These are phyloP conservation scores for Acholoe squamosa DNA, from an alignment of 2,888 invertebrate species.

Conservation along the genomic window DNA sequence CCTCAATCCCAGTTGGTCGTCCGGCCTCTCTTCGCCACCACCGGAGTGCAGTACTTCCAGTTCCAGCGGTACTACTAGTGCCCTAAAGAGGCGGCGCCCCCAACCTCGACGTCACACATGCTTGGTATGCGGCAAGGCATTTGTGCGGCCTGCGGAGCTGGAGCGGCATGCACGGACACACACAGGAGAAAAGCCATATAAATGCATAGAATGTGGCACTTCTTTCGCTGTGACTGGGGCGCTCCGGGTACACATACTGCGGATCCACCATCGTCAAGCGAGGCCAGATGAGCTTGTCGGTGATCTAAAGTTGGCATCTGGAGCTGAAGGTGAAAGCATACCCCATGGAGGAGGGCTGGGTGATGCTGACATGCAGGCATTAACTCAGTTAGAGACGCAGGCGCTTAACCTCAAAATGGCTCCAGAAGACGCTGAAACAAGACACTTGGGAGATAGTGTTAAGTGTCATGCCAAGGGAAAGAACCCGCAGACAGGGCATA, in stretches of 20 bases:
- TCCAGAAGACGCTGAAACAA: not conserved
- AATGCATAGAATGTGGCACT: not conserved
- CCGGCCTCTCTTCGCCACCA: too few relatives aligned
- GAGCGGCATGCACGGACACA: conserved; percentile 46
- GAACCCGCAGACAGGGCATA: too few relatives aligned
- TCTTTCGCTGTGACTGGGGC: conserved; percentile 53
- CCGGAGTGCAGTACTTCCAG: too few relatives aligned
- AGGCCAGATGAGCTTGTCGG: not conserved
- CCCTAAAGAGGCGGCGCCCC: not conserved
- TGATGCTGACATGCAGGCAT: conserved; percentile 4
- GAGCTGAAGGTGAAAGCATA: not conserved
- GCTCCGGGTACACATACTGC: conserved; percentile 28
- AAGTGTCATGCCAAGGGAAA: too few relatives aligned
- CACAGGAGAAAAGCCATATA: conserved; percentile 55
- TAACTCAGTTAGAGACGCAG: not conserved
- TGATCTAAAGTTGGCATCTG: not conserved
- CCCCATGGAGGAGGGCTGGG: not conserved
- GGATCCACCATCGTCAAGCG: conserved; percentile 2
- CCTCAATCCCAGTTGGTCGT: not conserved
- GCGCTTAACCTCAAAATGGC: not conserved
- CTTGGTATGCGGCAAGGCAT: conserved; percentile 51
- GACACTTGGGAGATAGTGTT: too few relatives aligned
- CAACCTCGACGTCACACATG: conserved; percentile 31
- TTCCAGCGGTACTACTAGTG: not conserved
- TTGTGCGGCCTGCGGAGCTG: conserved; percentile 52